These are phyloP conservation scores for Gymnodraco acuticeps DNA, from an alignment of 2,797 vertebrate species.

Conservation along the genomic window DNA sequence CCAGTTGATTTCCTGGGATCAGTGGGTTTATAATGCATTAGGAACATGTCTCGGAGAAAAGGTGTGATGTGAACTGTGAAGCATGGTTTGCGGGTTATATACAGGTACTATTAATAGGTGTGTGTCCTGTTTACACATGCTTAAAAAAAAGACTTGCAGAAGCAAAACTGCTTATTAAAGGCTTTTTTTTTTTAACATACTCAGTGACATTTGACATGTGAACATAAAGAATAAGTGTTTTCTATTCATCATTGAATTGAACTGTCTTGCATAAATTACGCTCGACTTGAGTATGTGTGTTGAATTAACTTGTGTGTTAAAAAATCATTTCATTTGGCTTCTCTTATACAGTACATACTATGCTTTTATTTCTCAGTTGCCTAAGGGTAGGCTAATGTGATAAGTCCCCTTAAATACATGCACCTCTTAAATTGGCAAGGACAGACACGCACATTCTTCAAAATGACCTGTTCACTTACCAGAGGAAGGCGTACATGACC, in stretches of 20 bases:
- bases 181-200: not conserved
- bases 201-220: not conserved
- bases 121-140: no score
- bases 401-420: not conserved
- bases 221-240: not conserved
- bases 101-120: not conserved
- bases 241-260: not conserved
- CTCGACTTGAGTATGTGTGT: not conserved
- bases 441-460: not conserved
- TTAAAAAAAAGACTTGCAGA: no score
- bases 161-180: no score
- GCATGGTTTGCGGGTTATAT: not conserved
- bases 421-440: not conserved
- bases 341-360: not conserved
- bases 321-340: not conserved
- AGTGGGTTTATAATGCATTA: not conserved
- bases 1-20: not conserved
- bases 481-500: slow-evolving; percentile 86
- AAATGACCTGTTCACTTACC: slow-evolving; percentile 65
- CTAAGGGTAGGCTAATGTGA: no score
- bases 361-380: not conserved
- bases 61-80: not conserved
- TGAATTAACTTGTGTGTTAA: not conserved
- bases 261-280: not conserved
- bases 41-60: not conserved